Evolutionary conservation across 2,113 vertebrate species (phyloP).

Genomic region (Embiotoca jacksoni): DNA sequence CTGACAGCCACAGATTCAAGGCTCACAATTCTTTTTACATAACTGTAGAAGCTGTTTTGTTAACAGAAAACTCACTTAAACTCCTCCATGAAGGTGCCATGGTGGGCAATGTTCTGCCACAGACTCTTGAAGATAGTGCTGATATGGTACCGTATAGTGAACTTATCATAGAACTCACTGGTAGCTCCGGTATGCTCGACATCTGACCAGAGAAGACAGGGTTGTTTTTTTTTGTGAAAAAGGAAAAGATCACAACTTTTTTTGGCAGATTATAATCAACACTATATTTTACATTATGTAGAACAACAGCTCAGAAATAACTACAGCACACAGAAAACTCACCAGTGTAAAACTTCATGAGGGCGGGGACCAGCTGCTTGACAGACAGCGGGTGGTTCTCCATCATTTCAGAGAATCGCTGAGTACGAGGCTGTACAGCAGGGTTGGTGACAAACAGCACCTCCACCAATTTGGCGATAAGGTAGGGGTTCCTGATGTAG

Average conservation of each 20-base stretch:
- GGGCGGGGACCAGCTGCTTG: constrained; percentile 95
- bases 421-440: constrained; percentile 95
- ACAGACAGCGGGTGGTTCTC: constrained; percentile 96
- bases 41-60: neutral
- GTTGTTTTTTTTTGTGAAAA: neutral
- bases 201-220: constrained; percentile 81
- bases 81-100: constrained; percentile 99
- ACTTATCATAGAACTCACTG: constrained; percentile 99
- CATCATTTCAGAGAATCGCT: constrained; percentile 98
- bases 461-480: constrained; percentile 98
- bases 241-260: neutral
- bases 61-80: constrained; percentile 93
- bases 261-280: neutral
- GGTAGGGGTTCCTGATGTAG: constrained; percentile 98
- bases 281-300: neutral
- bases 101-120: constrained; percentile 97
- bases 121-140: constrained; percentile 99
- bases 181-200: constrained; percentile 98
- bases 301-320: neutral
- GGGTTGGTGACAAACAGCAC: constrained; percentile 99
- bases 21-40: neutral
- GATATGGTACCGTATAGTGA: constrained; percentile 99
- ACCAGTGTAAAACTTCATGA: constrained; percentile 99
- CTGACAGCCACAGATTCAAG: neutral
- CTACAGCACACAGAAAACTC: neutral